Conservation (phyloP, 2,113 vertebrate species). For the Lipotes vexillifer region DNA sequence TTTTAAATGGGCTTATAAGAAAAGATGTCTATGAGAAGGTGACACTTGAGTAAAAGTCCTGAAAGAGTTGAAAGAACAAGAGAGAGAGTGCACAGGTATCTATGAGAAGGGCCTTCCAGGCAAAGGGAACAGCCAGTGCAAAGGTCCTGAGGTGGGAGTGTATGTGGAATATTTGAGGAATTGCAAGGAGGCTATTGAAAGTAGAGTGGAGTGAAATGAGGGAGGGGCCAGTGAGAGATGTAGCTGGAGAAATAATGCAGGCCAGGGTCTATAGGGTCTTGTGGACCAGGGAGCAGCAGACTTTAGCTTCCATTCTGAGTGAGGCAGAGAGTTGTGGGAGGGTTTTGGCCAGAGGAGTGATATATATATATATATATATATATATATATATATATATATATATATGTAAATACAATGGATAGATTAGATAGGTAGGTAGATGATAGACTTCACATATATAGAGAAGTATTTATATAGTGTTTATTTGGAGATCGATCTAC, state of each 20-base stretch:
- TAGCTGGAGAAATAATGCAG: accelerated
- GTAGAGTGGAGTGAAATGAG: accelerated
- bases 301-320: not conserved
- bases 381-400: too few relatives aligned
- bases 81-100: too few relatives aligned
- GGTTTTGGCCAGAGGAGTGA: not conserved
- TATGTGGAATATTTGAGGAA: not conserved
- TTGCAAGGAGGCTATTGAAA: too few relatives aligned
- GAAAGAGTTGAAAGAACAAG: not conserved
- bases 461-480: not conserved
- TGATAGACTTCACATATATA: not conserved
- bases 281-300: accelerated
- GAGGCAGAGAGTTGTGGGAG: not conserved
- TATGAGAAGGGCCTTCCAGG: not conserved
- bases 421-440: not conserved
- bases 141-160: not conserved
- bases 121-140: not conserved
- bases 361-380: not conserved
- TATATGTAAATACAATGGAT: not conserved
- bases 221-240: not conserved
- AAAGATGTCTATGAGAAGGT: not conserved
- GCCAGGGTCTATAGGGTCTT: too few relatives aligned
- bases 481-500: not conserved
- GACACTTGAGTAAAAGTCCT: not conserved
- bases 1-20: not conserved